Base-by-base conservation (phyloP, 2,113 vertebrate genomes). In the Erythrolamprus reginae region DNA sequence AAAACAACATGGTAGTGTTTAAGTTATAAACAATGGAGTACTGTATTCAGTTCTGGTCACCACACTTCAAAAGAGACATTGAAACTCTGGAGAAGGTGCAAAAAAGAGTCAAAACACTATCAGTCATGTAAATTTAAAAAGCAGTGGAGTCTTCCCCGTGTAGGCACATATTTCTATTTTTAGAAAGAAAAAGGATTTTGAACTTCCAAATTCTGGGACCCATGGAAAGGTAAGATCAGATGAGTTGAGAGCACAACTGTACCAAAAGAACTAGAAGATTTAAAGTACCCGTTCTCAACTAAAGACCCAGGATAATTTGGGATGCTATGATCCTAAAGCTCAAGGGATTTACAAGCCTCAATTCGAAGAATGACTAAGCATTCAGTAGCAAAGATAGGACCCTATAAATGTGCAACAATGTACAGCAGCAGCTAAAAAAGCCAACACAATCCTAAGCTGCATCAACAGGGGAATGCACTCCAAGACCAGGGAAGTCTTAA, bases 301-400 rank as follows among this genome's bases (percentile, higher is more conserved):
- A 92, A 93, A 93, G 89, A 91, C 92, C 96, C 92, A 82, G 84
- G 93, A 93, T 92, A 92, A 95, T 94, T 94, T 93, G 92, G 86
- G 83, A 53, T 65, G 92, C 95, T 91, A 90, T 0, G 28, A 92
- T 53, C 90, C 86, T 10, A 94, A 94, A 93, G 89, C 93, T 95
- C 95, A 58, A 93, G 95, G 94, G 96, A 96, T 96, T 97, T 93
- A 89, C 89, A 87, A 94, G 94, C 89, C 89, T 96, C 94, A 93
- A 93, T 94, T 94, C 86, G 93, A 96, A 93, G 93, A 94, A 92
- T 92, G 96, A 96, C 96, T 95, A 96, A 95, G 93, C 93, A 96
- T 96, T 94, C 95, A 96, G 91, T 91, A 93, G 89, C 95, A 96
- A 93, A 95, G 96, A 95, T 96, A 97, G 96, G 95, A 93, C 94